Evolutionary conservation across 1,140 invertebrate genomes (phyloP), one percentile per base, ranked within the genome.

Genomic region (Drosophila tsacasi): DNA sequence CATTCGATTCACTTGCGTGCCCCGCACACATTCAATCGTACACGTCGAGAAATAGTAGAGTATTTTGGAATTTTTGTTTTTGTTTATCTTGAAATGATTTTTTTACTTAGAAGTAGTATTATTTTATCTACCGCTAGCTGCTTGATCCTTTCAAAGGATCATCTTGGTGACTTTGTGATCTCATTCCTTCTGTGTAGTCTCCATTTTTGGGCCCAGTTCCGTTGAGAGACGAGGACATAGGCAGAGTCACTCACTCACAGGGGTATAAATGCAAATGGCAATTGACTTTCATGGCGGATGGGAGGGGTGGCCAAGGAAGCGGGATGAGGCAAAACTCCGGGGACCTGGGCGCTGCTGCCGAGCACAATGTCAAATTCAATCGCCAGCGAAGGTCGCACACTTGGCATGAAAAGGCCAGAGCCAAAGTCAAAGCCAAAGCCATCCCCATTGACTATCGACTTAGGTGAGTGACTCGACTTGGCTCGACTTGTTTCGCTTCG

Each of bases 281-380:
- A 90, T 81, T 85, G 85, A 90, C 85, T 85, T 90, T 81, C 64
- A 67, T 32, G 76, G 63, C 69, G 63, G 60, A 61, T 37, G 61
- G 60, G 52, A 32, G 30, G 44, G 59, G 21, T 37, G 61, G 46
- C 62, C n/a, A 27, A 39, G 52, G 35, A 40, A 27, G 37, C 12
- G 32, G 46, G 17, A 21, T 13, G 23, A 37, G 50, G 13, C 1
- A 7, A 54, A 21, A 15, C 19, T 35, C n/a, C 15, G 47, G 19
- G 39, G 30, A 25, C 40, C 44, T 55, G 49, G 42, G 55, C 25
- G 49, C 25, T 40, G 19, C 47, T 35, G 23, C 27, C 57, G 63
- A 73, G 85, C 79, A 81, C 84, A 83, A 87, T 78, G 83, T 87
- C 83, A 77, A 84, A 80, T 80, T 57, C 77, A 81, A 87, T 83